phyloP scores from a whole-genome alignment of 2,113 vertebrate species.

The Macquaria australasica region DNA sequence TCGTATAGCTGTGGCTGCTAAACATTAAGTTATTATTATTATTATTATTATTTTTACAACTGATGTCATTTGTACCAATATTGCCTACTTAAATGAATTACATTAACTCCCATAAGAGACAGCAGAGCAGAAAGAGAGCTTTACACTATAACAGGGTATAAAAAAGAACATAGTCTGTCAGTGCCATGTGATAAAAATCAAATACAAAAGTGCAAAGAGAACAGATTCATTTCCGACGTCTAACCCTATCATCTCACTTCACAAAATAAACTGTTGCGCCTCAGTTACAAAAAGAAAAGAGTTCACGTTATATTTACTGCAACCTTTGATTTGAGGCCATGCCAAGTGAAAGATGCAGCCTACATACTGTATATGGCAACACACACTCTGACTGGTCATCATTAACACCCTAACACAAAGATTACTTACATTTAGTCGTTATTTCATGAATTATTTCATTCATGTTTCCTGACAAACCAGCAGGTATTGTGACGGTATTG shows the following conservation, averaged over 20 bases:
- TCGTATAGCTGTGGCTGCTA: slow-evolving; percentile 57
- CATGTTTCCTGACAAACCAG: slow-evolving; percentile 89
- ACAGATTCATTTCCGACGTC: slow-evolving; percentile 40
- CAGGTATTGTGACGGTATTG: slow-evolving; percentile 88
- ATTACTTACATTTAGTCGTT: slow-evolving; percentile 72
- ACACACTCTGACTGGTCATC: slow-evolving; percentile 53
- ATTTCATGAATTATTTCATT: slow-evolving; percentile 83
- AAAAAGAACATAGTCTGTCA: slow-evolving; percentile 65
- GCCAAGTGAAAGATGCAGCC: slow-evolving; percentile 90
- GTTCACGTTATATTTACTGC: slow-evolving; percentile 83
- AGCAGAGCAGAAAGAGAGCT: slow-evolving; percentile 51
- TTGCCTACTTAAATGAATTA: slow-evolving; percentile 56
- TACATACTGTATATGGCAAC: slow-evolving; percentile 86
- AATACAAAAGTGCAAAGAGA: slow-evolving; percentile 75
- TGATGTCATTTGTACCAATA: slow-evolving; percentile 53
- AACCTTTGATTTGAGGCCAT: slow-evolving; percentile 93
- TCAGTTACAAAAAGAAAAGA: slow-evolving; percentile 66
- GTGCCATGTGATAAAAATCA: slow-evolving; percentile 71
- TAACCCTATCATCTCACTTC: slow-evolving; percentile 53
- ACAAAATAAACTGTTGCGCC: slow-evolving; percentile 56
- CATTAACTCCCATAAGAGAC: slow-evolving; percentile 44
- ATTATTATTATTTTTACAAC: slow-evolving; percentile 46
- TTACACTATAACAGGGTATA: slow-evolving; percentile 54
- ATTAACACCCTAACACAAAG: slow-evolving; percentile 67
- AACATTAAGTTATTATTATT: slow-evolving; percentile 50